phyloP scores from a whole-genome alignment of 1,140 invertebrate species.

The Coenobita brevimanus region DNA sequence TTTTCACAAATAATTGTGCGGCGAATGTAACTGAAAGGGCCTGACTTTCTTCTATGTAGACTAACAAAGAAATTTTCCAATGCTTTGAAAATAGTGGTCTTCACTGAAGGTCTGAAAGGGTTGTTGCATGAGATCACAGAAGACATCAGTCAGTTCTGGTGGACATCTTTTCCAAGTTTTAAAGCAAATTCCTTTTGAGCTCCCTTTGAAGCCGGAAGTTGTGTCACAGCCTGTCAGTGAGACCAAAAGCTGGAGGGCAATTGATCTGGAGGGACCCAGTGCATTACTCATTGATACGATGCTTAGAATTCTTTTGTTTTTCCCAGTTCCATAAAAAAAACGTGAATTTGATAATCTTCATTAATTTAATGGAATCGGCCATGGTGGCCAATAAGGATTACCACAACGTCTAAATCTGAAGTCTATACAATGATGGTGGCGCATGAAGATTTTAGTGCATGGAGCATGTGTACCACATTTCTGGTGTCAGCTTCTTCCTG shows the following conservation, averaged over 20 bases:
- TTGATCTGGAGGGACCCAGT: background rate
- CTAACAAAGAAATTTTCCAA: too few relatives aligned
- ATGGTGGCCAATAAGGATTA: conserved; percentile 13
- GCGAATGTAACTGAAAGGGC: background rate
- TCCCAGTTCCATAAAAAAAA: conserved; percentile 21
- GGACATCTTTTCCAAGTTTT: too few relatives aligned
- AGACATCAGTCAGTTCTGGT: too few relatives aligned
- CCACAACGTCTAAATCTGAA: conserved; percentile 13
- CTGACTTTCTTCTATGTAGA: background rate
- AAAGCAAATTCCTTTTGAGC: too few relatives aligned
- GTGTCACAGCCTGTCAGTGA: background rate
- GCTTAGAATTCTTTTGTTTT: background rate
- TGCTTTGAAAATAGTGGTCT: too few relatives aligned
- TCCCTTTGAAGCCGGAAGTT: too few relatives aligned
- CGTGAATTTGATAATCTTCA: conserved; percentile 4
- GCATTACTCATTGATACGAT: background rate
- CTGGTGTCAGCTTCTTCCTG: conserved; percentile 19
- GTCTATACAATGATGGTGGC: conserved; percentile 15
- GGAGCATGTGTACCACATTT: conserved; percentile 5
- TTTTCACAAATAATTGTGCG: background rate
- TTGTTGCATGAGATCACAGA: too few relatives aligned
- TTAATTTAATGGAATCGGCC: background rate
- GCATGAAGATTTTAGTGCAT: conserved; percentile 7
- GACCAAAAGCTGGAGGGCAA: background rate
- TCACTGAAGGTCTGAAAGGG: too few relatives aligned